These are phyloP conservation scores for Morus bassanus DNA, from an alignment of 2,797 vertebrate genomes.

Conservation along the genomic window DNA sequence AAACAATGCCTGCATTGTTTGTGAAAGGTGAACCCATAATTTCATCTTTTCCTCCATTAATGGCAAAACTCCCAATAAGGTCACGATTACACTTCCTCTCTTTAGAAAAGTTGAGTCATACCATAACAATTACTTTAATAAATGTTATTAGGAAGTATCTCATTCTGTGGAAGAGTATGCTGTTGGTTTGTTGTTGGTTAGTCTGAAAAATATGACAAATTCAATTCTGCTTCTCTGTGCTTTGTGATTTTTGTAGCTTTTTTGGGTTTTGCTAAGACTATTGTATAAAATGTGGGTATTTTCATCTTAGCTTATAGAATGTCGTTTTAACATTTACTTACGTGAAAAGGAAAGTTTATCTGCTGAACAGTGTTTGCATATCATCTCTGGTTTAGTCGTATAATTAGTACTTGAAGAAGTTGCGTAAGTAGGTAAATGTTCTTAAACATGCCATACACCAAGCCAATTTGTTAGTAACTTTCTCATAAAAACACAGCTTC, in stretches of 20 bases:
- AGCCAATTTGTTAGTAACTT: neutral
- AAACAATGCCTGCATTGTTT: constrained; percentile 1
- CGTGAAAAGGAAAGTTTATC: neutral
- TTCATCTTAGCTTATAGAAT: neutral
- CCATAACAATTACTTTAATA: constrained; percentile 17
- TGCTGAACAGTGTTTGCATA: neutral
- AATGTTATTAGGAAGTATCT: constrained; percentile 27
- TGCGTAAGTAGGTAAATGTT: neutral
- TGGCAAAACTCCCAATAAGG: constrained; percentile 10
- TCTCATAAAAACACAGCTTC: neutral
- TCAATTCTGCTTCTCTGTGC: neutral
- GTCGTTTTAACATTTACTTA: neutral
- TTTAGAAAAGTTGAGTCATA: constrained; percentile 35
- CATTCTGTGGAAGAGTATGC: neutral
- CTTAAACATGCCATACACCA: neutral
- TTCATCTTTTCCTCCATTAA: neutral
- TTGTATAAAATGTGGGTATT: neutral
- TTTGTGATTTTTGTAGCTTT: neutral
- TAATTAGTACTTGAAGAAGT: neutral
- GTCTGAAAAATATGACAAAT: neutral
- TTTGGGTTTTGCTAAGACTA: neutral
- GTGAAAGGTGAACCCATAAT: constrained; percentile 13
- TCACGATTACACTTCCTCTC: neutral
- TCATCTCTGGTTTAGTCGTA: neutral
- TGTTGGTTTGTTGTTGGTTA: neutral